Evolutionary conservation across 2,888 invertebrate species (phyloP), one percentile per base, ranked within the genome.

Genomic region (Octodonta nipae): DNA sequence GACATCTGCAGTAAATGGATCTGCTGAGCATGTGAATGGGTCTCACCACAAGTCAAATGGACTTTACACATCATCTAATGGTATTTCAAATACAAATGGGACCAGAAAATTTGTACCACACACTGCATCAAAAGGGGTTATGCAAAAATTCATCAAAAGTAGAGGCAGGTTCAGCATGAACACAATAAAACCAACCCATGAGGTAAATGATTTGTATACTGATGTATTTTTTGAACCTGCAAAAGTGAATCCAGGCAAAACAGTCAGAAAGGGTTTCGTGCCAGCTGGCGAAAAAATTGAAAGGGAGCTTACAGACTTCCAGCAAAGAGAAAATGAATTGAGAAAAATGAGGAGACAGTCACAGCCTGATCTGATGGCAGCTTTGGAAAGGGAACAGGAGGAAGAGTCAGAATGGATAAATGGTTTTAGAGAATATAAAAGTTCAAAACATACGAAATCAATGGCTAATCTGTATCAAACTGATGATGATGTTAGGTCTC

Each of bases 221-320:
- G 44, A 48, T 33, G 46, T 45, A 8, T 43, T 44, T 4, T 48
- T 55, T 30, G 46, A 49, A 35, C 55, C 56, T 26, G 61, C 66
- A 2, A 46, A 44, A 14, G 48, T 60, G 27, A 56, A 15, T 28
- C 10, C n/a, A 14, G 28, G 76, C 1, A 71, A 73, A 44, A 73
- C 74, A 1, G 66, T 77, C 16, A 68, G 84, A 34, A 82, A 81
- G 43, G 84, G 84, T 10, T 84, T 73, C 56, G 75, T 85, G 3
- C 81, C 87, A 0, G 85, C 88, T 2, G 87, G 89, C 56, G 80
- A 85, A 50, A 86, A 85, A 60, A 89, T 91, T 47, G 40, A 42
- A 10, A 44, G 43, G 30, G 91, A 91, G 58, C 63, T 91, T 30
- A 70, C 76, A 52, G 88, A 89, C 49, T 80, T 88, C 72, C 80